These are phyloP conservation scores for Pseudomyrmex flavicornis DNA, from an alignment of 1,140 invertebrate species.

Conservation along the genomic window DNA sequence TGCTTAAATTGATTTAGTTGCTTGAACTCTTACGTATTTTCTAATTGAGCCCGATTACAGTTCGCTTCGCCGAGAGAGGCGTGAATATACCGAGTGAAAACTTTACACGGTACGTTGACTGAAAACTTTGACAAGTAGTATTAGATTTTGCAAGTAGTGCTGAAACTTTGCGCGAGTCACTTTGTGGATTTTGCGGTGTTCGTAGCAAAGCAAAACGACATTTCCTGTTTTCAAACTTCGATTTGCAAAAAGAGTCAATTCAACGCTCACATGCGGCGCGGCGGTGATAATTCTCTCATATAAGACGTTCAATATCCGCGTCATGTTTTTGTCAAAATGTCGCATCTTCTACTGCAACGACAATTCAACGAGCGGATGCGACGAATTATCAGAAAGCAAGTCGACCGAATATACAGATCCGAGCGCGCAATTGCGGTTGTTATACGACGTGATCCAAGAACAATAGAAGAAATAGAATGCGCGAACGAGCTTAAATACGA, in stretches of 20 bases:
- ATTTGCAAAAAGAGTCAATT: too few species aligned
- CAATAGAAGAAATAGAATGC: constrained; percentile 25
- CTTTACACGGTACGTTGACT: constrained; percentile 20
- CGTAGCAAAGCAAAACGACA: too few species aligned
- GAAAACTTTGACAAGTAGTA: neutral
- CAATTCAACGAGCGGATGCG: neutral
- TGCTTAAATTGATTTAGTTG: constrained; percentile 59
- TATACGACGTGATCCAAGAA: constrained; percentile 16
- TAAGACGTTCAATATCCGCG: too few species aligned
- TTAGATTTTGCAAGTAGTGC: too few species aligned
- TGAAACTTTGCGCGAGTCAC: too few species aligned
- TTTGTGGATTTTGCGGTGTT: too few species aligned
- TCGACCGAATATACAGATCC: neutral
- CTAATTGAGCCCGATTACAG: constrained; percentile 50
- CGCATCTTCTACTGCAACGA: too few species aligned
- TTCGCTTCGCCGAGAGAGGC: constrained; percentile 12
- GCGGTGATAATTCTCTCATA: too few species aligned
- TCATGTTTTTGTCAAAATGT: too few species aligned
- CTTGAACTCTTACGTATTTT: constrained; percentile 62
- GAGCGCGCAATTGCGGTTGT: neutral
- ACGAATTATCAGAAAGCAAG: neutral
- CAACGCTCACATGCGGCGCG: too few species aligned
- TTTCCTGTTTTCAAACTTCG: too few species aligned
- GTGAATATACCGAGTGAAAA: neutral
- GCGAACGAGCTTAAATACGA: constrained; percentile 16